Conservation (phyloP, 2,888 invertebrate species). For the Amphipyra tragopoginis region DNA sequence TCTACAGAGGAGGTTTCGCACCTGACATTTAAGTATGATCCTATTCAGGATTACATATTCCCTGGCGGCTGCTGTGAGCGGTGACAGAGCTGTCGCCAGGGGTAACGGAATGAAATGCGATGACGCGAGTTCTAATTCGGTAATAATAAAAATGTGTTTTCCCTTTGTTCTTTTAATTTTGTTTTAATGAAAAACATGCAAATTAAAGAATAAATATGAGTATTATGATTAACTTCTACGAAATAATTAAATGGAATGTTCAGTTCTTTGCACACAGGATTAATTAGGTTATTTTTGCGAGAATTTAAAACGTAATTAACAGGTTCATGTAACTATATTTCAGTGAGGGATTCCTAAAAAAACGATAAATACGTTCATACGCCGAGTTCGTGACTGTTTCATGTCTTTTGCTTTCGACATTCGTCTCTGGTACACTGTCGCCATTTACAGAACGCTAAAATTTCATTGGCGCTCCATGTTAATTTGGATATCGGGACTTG, state of each 20-base stretch:
- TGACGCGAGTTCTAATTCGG: conserved; percentile 49
- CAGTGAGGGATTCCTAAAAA: conserved; percentile 47
- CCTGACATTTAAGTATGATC: conserved; percentile 52
- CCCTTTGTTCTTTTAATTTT: conserved; percentile 49
- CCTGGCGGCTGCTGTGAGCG: conserved; percentile 38
- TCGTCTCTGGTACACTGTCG: conserved; percentile 56
- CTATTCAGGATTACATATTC: conserved; percentile 54
- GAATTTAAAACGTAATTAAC: no score
- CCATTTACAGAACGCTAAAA: conserved; percentile 51
- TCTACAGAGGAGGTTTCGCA: conserved; percentile 43
- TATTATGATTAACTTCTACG: conserved; percentile 1
- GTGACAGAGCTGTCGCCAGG: conserved; percentile 47
- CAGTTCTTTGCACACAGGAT: no score
- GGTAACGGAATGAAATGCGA: conserved; percentile 47
- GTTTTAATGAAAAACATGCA: conserved; percentile 47
- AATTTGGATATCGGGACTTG: conserved; percentile 41
- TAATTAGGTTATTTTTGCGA: no score
- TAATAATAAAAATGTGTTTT: conserved; percentile 42
- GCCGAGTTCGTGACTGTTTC: conserved; percentile 57
- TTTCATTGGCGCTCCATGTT: conserved; percentile 32
- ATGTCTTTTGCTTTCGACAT: conserved; percentile 65
- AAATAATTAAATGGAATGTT: not conserved
- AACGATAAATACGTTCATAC: conserved; percentile 67
- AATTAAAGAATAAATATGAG: conserved; percentile 28
- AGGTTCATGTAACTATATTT: not conserved